A percentile compares a stretch with the other conserved stretches of the same genome.
These are phyloP conservation scores for Sesamia nonagrioides DNA, from an alignment of 1,140 invertebrate genomes.

Conservation along the genomic window DNA sequence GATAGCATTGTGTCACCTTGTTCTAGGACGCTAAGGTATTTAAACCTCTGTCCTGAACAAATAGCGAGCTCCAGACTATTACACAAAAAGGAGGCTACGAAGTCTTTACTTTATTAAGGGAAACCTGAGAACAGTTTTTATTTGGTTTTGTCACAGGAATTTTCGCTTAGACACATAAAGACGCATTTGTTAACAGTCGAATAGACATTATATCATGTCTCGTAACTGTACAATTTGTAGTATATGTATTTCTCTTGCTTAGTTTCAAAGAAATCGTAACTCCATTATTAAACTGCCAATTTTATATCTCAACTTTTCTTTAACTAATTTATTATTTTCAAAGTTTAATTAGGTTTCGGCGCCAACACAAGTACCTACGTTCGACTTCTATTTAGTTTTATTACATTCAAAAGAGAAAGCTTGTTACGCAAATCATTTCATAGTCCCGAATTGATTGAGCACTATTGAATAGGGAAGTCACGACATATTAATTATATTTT, in stretches of 20 bases:
- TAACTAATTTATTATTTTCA: neutral
- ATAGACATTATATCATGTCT: slow-evolving; percentile 3
- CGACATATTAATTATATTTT: slow-evolving; percentile 18
- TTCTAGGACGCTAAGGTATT: slow-evolving; percentile 5
- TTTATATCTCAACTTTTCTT: neutral
- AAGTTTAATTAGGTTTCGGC: neutral
- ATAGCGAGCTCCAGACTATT: slow-evolving; percentile 7
- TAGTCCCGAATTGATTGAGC: slow-evolving; percentile 37
- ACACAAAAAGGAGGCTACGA: slow-evolving; percentile 6
- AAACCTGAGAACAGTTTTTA: slow-evolving; percentile 38
- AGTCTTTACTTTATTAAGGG: slow-evolving; percentile 35
- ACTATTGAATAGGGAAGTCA: slow-evolving; percentile 21
- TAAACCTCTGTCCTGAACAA: slow-evolving; percentile 21
- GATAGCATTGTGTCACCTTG: slow-evolving; percentile 10
- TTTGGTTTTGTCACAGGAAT: slow-evolving; percentile 34
- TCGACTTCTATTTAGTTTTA: slow-evolving; percentile 46
- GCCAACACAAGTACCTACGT: slow-evolving; percentile 29
- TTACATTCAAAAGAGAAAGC: slow-evolving; percentile 55
- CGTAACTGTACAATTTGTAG: neutral
- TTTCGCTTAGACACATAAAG: slow-evolving; percentile 28
- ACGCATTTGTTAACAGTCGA: slow-evolving; percentile 28
- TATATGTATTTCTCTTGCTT: neutral
- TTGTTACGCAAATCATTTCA: slow-evolving; percentile 50
- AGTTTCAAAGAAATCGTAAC: neutral
- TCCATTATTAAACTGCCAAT: neutral